Evolutionary conservation across 2,888 invertebrate species (phyloP), one percentile per base, ranked within the genome.

Genomic region (Ernsta delagoae): DNA sequence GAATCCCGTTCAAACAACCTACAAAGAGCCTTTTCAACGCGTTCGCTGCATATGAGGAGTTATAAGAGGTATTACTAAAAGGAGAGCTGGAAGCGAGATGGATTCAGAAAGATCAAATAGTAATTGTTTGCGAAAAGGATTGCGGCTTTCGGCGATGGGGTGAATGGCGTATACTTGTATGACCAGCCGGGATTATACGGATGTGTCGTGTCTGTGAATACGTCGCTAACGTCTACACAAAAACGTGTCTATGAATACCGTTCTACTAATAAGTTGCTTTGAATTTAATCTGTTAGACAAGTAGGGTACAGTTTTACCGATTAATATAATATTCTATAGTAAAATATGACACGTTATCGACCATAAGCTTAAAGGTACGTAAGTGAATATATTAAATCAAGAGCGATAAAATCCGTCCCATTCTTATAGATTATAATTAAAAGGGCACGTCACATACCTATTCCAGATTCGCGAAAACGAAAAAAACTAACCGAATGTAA

Each of bases 21-120:
- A 16, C 12, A 50, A 50, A 50, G 16, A 16, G 12, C 48, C 48
- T 50, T 16, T 50, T 50, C 36, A 12, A n/a, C 5, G 16, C 16
- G 7, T 16, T 50, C 16, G 12, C 12, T 12, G 12, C 48, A 50
- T 50, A 50, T 50, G 48, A 50, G 48, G 48, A 50, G 7, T 50
- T 50, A 50, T 50, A 16, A 50, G 48, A 36, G 48, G 48, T 50
- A 50, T 16, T 50, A 16, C 48, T 12, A 16, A 5, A 36, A 36
- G 48, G 48, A 50, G 48, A 12, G 16, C 48, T 48, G 48, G 31
- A 41, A 45, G 56, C 45, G 24, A 16, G 63, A 7, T 36, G 57
- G 48, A 24, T 48, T 16, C 65, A 48, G 56, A 65, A 45, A 65
- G 45, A 65, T 57, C 65, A 65, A 65, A 65, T 65, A 65, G 65